phyloP scores from a whole-genome alignment of 2,797 vertebrate genomes.

The Sebastes diploproa region DNA sequence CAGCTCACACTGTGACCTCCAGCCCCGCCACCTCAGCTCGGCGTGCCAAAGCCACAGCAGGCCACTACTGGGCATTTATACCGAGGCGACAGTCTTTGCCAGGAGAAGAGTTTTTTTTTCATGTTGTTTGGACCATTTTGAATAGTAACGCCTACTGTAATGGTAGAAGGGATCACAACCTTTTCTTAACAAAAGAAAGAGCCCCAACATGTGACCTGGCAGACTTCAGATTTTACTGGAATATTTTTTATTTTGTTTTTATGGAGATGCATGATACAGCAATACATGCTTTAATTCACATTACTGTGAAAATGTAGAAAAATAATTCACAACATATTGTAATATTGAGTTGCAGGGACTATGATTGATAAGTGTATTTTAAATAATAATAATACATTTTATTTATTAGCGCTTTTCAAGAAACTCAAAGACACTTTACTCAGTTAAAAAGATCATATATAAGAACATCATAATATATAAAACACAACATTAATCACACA shows the following conservation, averaged over 20 bases:
- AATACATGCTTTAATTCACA: background rate
- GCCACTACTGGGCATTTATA: constrained; percentile 66
- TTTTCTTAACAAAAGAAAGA: constrained; percentile 17
- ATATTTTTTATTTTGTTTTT: background rate
- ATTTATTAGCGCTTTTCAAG: too few species aligned
- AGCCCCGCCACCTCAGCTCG: constrained; percentile 67
- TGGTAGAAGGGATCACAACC: constrained; percentile 3
- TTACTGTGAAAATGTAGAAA: background rate
- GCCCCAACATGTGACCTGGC: background rate
- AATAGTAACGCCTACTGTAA: constrained; percentile 17
- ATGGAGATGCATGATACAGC: background rate
- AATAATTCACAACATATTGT: background rate
- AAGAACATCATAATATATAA: too few species aligned
- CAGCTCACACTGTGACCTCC: constrained; percentile 79
- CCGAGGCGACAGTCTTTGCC: constrained; percentile 46
- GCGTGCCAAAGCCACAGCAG: constrained; percentile 71
- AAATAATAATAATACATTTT: background rate
- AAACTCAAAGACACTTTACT: too few species aligned
- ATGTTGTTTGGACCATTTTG: constrained; percentile 43
- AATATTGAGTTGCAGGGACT: background rate
- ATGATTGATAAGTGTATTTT: background rate
- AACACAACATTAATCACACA: too few species aligned
- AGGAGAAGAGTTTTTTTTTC: constrained; percentile 51
- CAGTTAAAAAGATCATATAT: too few species aligned
- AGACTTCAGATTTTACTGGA: background rate